These are phyloP conservation scores for Diadromus collaris DNA, from an alignment of 2,888 invertebrate genomes.

Conservation along the genomic window DNA sequence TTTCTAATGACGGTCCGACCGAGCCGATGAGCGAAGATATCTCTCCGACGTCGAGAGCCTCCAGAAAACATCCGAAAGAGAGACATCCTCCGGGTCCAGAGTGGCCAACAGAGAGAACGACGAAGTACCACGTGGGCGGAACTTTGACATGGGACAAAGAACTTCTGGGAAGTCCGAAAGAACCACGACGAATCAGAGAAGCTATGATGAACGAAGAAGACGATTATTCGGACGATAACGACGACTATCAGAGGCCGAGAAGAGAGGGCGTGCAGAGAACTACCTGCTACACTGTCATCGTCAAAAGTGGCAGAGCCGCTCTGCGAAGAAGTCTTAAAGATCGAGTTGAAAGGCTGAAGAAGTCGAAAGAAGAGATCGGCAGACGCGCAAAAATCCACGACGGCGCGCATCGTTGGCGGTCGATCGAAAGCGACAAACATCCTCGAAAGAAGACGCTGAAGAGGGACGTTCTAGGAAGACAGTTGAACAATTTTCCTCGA, in stretches of 20 bases:
- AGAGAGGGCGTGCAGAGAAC: slow-evolving; percentile 31
- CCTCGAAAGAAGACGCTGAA: neutral
- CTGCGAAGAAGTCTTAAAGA: slow-evolving; percentile 18
- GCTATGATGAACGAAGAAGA: slow-evolving; percentile 12
- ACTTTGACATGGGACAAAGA: slow-evolving; percentile 68
- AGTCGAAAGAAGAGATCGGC: slow-evolving; percentile 46
- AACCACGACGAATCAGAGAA: slow-evolving; percentile 16
- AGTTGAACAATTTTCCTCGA: slow-evolving; percentile 12
- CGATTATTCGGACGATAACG: slow-evolving; percentile 38
- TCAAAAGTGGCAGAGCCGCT: slow-evolving; percentile 38
- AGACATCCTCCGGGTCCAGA: slow-evolving; percentile 61
- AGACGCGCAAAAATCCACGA: slow-evolving; percentile 32
- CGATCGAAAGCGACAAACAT: slow-evolving; percentile 8
- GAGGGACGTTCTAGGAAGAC: slow-evolving; percentile 54
- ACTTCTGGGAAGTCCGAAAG: slow-evolving; percentile 37
- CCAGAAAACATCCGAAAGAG: slow-evolving; percentile 32
- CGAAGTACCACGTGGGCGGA: slow-evolving; percentile 68
- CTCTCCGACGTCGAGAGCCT: neutral
- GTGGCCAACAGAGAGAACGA: slow-evolving; percentile 70
- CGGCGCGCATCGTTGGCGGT: slow-evolving; percentile 24
- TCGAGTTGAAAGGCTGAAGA: neutral
- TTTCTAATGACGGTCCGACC: slow-evolving; percentile 18
- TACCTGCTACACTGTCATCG: slow-evolving; percentile 59
- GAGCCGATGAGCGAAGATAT: slow-evolving; percentile 7
- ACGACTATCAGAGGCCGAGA: slow-evolving; percentile 26